phyloP scores from a whole-genome alignment of 2,113 vertebrate genomes.

The Odobenus rosmarus region DNA sequence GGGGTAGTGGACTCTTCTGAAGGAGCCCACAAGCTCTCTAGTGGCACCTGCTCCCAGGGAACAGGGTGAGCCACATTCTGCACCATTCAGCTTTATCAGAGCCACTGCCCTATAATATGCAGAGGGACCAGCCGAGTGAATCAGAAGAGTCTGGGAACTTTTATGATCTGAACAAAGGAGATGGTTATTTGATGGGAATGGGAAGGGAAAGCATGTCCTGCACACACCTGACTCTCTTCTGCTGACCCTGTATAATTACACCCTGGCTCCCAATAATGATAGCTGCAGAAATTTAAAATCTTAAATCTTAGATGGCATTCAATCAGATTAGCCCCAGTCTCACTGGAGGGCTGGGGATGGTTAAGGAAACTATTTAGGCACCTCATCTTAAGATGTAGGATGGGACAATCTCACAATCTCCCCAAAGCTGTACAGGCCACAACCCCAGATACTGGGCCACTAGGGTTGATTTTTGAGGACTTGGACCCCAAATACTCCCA shows the following conservation, averaged over 20 bases:
- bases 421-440: neutral
- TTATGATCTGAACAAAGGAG: conserved; percentile 61
- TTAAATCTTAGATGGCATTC: conserved; percentile 40
- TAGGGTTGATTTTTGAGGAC: neutral
- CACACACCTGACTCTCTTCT: conserved; percentile 52
- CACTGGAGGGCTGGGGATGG: conserved; percentile 48
- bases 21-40: neutral
- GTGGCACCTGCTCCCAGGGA: neutral
- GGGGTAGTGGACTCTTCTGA: neutral
- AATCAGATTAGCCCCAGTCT: conserved; percentile 67
- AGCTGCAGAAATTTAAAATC: conserved; percentile 62
- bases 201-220: neutral
- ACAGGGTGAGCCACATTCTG: neutral
- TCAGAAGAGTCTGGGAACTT: conserved; percentile 63
- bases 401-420: neutral
- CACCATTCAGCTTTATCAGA: conserved; percentile 45
- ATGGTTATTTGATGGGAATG: conserved; percentile 67
- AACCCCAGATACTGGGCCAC: neutral
- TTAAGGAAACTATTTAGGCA: conserved; percentile 38
- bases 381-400: neutral
- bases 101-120: conserved; percentile 44
- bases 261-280: conserved; percentile 68
- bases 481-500: neutral
- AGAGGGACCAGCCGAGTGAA: neutral
- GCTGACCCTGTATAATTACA: conserved; percentile 63